phyloP scores from a whole-genome alignment of 2,113 vertebrate genomes.

The Zosterops borbonicus region DNA sequence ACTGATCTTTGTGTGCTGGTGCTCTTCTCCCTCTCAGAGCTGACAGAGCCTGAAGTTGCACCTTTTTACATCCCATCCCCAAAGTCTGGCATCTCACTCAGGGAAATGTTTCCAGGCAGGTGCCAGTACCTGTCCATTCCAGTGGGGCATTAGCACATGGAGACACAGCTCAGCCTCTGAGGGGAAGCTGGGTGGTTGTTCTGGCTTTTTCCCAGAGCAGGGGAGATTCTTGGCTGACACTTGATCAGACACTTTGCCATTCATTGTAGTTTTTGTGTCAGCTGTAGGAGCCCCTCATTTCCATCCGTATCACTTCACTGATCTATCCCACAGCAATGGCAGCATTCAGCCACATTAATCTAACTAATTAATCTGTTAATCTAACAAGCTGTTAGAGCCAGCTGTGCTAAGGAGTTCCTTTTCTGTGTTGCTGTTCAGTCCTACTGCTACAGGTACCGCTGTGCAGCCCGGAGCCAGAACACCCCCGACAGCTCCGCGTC shows the following conservation, averaged over 20 bases:
- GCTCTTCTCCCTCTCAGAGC: not conserved
- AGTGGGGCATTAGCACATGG: rapidly evolving
- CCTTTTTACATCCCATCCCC: not conserved
- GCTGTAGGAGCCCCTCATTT: not conserved
- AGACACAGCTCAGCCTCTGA: no score
- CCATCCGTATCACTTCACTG: rapidly evolving
- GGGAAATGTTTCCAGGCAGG: not conserved
- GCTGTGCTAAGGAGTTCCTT: not conserved
- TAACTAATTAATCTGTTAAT: not conserved
- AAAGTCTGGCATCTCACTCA: not conserved
- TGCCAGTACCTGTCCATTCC: not conserved
- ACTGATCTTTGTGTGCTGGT: not conserved
- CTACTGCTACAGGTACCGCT: constrained; percentile 96
- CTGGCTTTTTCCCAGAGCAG: not conserved
- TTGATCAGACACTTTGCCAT: not conserved
- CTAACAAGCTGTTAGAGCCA: not conserved
- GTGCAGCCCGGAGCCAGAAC: constrained; percentile 95
- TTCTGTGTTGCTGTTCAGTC: constrained; percentile 73
- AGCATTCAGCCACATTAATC: constrained; percentile 46
- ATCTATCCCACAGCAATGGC: rapidly evolving
- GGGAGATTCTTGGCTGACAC: rapidly evolving
- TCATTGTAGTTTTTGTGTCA: not conserved
- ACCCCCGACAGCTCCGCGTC: constrained; percentile 93
- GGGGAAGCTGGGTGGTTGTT: not conserved
- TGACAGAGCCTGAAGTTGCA: not conserved